Base-by-base conservation (phyloP, 2,888 invertebrate genomes). In the Steinernema scapterisci region DNA sequence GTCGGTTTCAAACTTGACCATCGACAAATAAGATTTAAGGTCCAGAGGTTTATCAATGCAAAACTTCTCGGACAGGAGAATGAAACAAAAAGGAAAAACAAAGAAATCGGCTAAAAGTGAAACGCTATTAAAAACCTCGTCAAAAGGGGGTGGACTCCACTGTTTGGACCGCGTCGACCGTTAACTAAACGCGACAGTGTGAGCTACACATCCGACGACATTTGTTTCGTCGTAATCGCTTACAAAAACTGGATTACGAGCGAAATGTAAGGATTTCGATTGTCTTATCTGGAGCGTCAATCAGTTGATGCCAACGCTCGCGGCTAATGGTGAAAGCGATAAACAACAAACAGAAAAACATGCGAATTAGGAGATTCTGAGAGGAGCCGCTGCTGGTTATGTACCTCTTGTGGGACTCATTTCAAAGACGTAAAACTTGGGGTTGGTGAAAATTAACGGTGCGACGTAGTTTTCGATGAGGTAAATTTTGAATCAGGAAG, bases 171-270 rank as follows among this genome's bases (percentile, higher is more conserved):
- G 19, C 48, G 3, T 48, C n/a, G 13, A 48, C 48, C 1, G 21
- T 52, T 23, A 21, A 21, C 21, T 52, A 23, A 23, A n/a, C 21
- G 23, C 19, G n/a, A 52, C 48, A 16, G 48, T n/a, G n/a, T n/a
- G n/a, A n/a, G n/a, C n/a, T 52, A 23, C 54, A 63, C 38, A 63
- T 63, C 63, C 63, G 63, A 63, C 31, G 63, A 38, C 63, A 31
- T 16, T 63, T 63, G 63, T 16, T 25, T 27, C 63, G 27, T 25
- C 31, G 63, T 63, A 63, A 63, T 63, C 63, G 31, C 31, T 6
- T 63, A 25, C 63, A 63, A 63, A 63, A 63, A 63, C 63, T 31
- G 63, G 63, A 63, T 63, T 63, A 63, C 16, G 63, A 63, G 38
- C 63, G 63, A 31, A 25, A 54, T 54, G 25, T 21, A 23, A 27